Conservation (phyloP, 2,113 vertebrate genomes). For the Bagarius yarrelli region DNA sequence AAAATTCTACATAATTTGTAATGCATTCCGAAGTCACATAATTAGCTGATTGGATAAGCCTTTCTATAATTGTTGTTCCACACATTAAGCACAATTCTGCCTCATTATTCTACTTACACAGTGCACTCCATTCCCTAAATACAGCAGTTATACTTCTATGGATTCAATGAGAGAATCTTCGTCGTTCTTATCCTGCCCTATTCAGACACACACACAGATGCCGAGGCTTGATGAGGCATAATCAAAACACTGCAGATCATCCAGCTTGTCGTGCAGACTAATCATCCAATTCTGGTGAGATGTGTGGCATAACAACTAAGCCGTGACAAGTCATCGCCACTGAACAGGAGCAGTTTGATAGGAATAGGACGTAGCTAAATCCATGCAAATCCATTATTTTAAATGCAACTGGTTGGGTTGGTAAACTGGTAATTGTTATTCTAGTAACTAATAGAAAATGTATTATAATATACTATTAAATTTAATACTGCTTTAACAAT, state of each 20-base stretch:
- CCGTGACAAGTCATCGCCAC: background rate
- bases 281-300: slow-evolving; percentile 36
- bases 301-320: background rate
- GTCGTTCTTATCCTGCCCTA: slow-evolving; percentile 58
- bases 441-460: too few relatives aligned
- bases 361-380: background rate
- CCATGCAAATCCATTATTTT: background rate
- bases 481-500: background rate
- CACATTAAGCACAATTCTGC: background rate
- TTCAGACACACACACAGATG: slow-evolving; percentile 52
- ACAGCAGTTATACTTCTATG: slow-evolving; percentile 17
- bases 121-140: slow-evolving; percentile 24
- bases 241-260: slow-evolving; percentile 67
- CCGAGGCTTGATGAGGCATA: slow-evolving; percentile 63
- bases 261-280: slow-evolving; percentile 52
- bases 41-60: slow-evolving; percentile 2
- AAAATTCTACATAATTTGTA: background rate
- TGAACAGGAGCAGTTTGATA: background rate
- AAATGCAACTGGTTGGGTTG: background rate
- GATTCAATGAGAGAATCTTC: slow-evolving; percentile 56
- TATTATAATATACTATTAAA: background rate
- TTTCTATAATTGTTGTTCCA: background rate
- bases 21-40: background rate
- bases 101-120: slow-evolving; percentile 1
- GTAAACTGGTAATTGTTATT: background rate